These are phyloP conservation scores for Saxidomus purpurata DNA, from an alignment of 1,140 invertebrate genomes.

Conservation along the genomic window DNA sequence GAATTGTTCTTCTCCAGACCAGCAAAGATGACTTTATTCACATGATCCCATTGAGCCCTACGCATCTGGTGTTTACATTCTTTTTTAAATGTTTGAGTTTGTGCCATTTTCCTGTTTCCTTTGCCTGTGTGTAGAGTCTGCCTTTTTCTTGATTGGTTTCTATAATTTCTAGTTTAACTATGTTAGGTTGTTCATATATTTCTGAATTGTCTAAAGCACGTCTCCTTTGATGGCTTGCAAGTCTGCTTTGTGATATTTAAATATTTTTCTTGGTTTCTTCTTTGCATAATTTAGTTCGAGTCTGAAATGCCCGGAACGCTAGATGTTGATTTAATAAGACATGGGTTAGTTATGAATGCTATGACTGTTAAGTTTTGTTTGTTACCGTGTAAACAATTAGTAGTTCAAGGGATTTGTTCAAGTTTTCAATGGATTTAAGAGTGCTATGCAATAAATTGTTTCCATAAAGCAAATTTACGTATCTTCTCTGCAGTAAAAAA, in stretches of 20 bases:
- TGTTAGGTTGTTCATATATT: constrained; percentile 16
- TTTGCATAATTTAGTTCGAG: too few species aligned
- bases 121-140: constrained; percentile 30
- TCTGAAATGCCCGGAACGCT: too few species aligned
- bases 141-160: constrained; percentile 4
- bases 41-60: constrained; percentile 44
- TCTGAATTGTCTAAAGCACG: constrained; percentile 35
- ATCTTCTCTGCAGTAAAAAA: too few species aligned
- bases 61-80: constrained; percentile 17
- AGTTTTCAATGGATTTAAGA: too few species aligned
- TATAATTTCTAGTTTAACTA: neutral
- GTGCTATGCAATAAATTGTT: too few species aligned
- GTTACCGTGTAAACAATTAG: too few species aligned
- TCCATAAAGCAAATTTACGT: too few species aligned
- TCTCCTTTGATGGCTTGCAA: neutral
- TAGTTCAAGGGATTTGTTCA: too few species aligned
- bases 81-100: constrained; percentile 30
- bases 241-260: neutral
- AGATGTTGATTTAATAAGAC: too few species aligned
- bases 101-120: constrained; percentile 1
- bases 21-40: constrained; percentile 16
- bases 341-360: too few species aligned
- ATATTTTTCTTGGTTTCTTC: neutral
- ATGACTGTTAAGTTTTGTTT: too few species aligned
- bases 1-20: constrained; percentile 25